A percentile compares a stretch with the other conserved stretches of the same genome.
phyloP scores from a whole-genome alignment of 2,797 vertebrate genomes.

The Dendrocincla fuliginosa region DNA sequence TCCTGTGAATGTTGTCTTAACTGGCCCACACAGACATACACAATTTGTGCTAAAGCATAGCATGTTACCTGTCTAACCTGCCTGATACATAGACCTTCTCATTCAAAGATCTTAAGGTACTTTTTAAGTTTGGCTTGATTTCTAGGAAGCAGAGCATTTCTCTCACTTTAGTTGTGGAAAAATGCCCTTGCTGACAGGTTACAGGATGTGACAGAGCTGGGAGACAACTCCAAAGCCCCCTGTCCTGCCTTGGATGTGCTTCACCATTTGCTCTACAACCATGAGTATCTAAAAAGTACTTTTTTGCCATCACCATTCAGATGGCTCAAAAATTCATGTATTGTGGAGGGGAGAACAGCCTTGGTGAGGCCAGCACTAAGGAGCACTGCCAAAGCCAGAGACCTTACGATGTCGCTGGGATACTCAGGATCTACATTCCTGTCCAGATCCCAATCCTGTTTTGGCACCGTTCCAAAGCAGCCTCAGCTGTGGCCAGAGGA shows the following conservation, averaged over 20 bases:
- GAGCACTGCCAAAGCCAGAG: background rate
- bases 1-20: background rate
- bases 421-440: background rate
- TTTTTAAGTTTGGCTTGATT: background rate
- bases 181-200: background rate
- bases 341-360: no score
- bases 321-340: background rate
- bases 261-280: accelerated
- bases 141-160: background rate
- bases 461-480: background rate
- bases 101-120: background rate
- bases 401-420: no score
- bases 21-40: background rate
- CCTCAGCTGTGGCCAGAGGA: background rate
- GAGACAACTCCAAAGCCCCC: background rate
- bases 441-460: background rate
- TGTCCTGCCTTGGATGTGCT: background rate
- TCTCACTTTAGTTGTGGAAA: background rate
- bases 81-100: background rate
- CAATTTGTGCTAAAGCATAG: background rate
- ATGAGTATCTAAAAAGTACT: accelerated
- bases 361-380: background rate
- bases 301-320: background rate
- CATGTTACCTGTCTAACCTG: background rate
- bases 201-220: background rate